Evolutionary conservation across 1,140 invertebrate species (phyloP).

Genomic region (Drosophila willistoni): DNA sequence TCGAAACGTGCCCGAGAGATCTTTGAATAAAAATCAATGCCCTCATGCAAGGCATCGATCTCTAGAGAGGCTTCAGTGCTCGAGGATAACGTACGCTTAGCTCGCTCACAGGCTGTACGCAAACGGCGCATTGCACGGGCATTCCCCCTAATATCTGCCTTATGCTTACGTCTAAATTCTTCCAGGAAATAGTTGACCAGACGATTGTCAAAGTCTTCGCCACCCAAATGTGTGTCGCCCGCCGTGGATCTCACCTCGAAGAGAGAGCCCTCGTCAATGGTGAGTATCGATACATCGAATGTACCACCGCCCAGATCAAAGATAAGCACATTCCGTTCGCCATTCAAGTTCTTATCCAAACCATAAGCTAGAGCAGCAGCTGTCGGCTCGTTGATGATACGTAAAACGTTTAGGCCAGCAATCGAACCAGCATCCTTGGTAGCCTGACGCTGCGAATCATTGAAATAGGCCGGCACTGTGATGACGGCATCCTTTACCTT

Average conservation of each 20-base stretch:
- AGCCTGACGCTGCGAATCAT: conserved; percentile 88
- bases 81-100: conserved; percentile 88
- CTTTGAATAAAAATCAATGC: conserved; percentile 93
- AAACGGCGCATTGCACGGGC: conserved; percentile 90
- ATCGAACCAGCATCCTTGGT: conserved; percentile 91
- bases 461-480: conserved; percentile 89
- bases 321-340: conserved; percentile 90
- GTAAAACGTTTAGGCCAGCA: conserved; percentile 90
- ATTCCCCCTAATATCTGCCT: conserved; percentile 90
- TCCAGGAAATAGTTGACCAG: conserved; percentile 91
- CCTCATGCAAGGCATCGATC: conserved; percentile 90
- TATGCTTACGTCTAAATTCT: conserved; percentile 94
- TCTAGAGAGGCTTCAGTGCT: conserved; percentile 89
- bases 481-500: conserved; percentile 87
- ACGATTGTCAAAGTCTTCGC: conserved; percentile 91
- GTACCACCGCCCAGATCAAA: conserved; percentile 91
- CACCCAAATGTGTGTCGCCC: conserved; percentile 90
- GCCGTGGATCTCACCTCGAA: conserved; percentile 92
- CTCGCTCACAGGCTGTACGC: conserved; percentile 89
- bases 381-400: conserved; percentile 93
- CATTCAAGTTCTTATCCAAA: conserved; percentile 92
- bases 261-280: conserved; percentile 92
- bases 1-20: conserved; percentile 93
- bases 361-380: conserved; percentile 93
- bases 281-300: conserved; percentile 94